Conservation (phyloP, 2,888 invertebrate species). For the Eristalis arbustorum region DNA sequence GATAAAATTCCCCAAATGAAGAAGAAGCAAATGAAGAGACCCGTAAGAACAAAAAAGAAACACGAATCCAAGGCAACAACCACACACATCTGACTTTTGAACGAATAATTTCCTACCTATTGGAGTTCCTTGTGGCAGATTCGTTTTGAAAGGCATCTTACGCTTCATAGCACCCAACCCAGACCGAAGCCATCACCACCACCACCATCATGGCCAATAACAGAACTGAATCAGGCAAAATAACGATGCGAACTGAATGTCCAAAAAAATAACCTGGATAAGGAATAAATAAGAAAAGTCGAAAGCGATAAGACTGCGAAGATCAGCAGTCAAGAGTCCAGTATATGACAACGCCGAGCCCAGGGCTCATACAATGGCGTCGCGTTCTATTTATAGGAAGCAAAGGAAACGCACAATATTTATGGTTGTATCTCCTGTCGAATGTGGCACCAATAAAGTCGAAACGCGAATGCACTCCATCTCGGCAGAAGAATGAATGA, state of each 20-base stretch:
- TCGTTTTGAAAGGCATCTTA: slow-evolving; percentile 67
- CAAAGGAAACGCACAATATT: slow-evolving; percentile 51
- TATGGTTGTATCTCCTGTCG: slow-evolving; percentile 48
- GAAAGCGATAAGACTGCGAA: slow-evolving; percentile 52
- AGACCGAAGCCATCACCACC: slow-evolving; percentile 27
- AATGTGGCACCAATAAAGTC: slow-evolving; percentile 55
- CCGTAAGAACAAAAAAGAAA: slow-evolving; percentile 8
- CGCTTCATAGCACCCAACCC: slow-evolving; percentile 61
- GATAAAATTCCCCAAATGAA: slow-evolving; percentile 65
- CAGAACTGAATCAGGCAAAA: slow-evolving; percentile 47
- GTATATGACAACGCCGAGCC: slow-evolving; percentile 58
- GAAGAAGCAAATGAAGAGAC: slow-evolving; percentile 12
- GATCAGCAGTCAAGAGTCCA: slow-evolving; percentile 29
- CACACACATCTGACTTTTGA: slow-evolving; percentile 45
- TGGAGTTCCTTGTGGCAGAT: slow-evolving; percentile 53
- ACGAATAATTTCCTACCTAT: slow-evolving; percentile 61
- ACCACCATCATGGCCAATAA: slow-evolving; percentile 33
- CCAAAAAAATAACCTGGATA: slow-evolving; percentile 38
- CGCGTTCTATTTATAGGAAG: slow-evolving; percentile 62
- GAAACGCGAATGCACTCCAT: slow-evolving; percentile 51
- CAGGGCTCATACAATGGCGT: slow-evolving; percentile 35
- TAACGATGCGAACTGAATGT: slow-evolving; percentile 33
- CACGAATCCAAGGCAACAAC: neutral
- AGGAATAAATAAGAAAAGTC: slow-evolving; percentile 51
- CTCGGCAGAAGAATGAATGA: slow-evolving; percentile 43